A percentile compares a stretch with the other conserved stretches of the same genome.
Conservation (phyloP, 2,113 vertebrate species). For the Psittacus erithacus region DNA sequence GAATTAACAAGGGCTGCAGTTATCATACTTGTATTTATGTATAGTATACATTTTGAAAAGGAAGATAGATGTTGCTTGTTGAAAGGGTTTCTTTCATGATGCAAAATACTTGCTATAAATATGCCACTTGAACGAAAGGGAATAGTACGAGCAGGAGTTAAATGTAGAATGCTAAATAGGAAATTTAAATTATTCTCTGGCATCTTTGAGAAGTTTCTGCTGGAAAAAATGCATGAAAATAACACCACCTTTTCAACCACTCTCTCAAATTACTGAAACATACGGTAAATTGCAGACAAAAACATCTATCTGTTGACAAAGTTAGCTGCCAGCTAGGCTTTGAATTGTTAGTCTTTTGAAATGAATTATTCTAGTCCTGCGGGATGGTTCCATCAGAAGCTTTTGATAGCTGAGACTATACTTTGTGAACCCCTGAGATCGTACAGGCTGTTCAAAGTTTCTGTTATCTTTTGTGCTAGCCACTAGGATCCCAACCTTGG, state of each 20-base stretch:
- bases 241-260: not conserved
- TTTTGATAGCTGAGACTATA: not conserved
- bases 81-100: not conserved
- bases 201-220: not conserved
- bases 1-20: not conserved
- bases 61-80: not conserved
- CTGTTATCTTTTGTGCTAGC: not conserved
- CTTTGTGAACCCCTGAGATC: not conserved
- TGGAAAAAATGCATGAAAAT: slow-evolving; percentile 17
- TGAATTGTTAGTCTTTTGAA: slow-evolving; percentile 3
- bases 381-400: not conserved
- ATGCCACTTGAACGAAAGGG: slow-evolving; percentile 27
- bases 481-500: not conserved
- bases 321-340: not conserved
- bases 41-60: not conserved
- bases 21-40: not conserved
- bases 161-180: slow-evolving; percentile 6
- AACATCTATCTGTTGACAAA: not conserved
- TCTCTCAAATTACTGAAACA: not conserved
- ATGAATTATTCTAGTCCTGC: not conserved
- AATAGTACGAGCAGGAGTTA: not conserved
- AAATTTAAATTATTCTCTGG: slow-evolving; percentile 11
- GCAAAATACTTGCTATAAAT: slow-evolving; percentile 38
- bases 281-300: slow-evolving; percentile 31
- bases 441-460: not conserved